These are phyloP conservation scores for Scaeva pyrastri DNA, from an alignment of 2,888 invertebrate species.

Conservation along the genomic window DNA sequence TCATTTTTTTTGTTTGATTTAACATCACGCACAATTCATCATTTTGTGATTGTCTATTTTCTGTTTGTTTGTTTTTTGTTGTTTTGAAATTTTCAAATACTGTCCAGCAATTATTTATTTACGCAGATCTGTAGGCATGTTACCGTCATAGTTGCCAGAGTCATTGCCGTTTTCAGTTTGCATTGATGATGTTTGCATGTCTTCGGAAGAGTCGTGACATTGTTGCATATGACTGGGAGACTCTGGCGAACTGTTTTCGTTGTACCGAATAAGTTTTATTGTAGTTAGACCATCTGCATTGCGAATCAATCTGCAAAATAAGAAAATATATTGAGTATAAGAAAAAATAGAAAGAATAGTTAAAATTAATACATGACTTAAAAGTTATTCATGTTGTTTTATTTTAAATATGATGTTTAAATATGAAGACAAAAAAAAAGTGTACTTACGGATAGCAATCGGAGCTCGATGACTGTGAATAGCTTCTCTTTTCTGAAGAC, in stretches of 20 bases:
- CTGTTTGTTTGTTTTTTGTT: conserved; percentile 8
- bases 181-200: conserved; percentile 72
- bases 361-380: no score
- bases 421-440: neutral
- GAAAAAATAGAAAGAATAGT: neutral
- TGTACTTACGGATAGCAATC: conserved; percentile 84
- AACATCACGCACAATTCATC: conserved; percentile 37
- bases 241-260: conserved; percentile 77
- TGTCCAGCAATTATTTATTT: conserved; percentile 77
- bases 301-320: conserved; percentile 81
- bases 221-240: conserved; percentile 72
- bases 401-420: no score
- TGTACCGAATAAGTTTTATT: conserved; percentile 83
- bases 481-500: conserved; percentile 78
- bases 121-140: conserved; percentile 78
- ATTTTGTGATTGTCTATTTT: conserved; percentile 67
- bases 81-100: conserved; percentile 28
- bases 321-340: no score
- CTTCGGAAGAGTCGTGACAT: conserved; percentile 65
- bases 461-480: conserved; percentile 78
- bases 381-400: no score
- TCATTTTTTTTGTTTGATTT: conserved; percentile 32
- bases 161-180: conserved; percentile 78
- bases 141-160: conserved; percentile 73
- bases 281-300: conserved; percentile 84